Conservation (phyloP, 1,140 invertebrate genomes). For the Apocrypta bakeri region DNA sequence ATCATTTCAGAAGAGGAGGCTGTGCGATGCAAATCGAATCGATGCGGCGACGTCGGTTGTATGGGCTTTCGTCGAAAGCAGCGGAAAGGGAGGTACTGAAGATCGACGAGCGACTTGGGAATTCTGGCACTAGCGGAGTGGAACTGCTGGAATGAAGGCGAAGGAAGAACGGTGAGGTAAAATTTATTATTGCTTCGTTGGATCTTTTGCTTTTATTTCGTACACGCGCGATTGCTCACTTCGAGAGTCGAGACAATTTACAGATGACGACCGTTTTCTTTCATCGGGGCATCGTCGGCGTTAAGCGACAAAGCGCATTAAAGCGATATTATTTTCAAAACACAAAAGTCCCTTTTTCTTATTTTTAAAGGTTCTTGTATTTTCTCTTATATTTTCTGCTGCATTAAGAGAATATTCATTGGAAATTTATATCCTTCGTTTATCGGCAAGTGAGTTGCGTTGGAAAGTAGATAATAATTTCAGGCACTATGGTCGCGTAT, state of each 20-base stretch:
- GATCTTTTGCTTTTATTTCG: not conserved
- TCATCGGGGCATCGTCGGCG: too few species aligned
- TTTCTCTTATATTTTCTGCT: too few species aligned
- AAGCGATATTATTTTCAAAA: too few species aligned
- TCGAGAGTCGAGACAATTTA: not conserved
- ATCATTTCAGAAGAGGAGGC: not conserved
- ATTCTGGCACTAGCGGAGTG: not conserved
- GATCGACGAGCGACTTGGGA: constrained; percentile 4
- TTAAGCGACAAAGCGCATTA: too few species aligned
- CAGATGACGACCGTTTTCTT: not conserved
- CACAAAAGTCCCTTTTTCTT: too few species aligned
- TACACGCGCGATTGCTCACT: not conserved
- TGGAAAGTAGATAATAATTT: too few species aligned
- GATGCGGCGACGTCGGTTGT: not conserved
- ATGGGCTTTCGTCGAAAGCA: not conserved
- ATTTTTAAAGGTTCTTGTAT: too few species aligned
- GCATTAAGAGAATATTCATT: too few species aligned
- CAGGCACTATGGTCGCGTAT: too few species aligned
- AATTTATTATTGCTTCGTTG: not conserved
- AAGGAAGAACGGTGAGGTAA: not conserved
- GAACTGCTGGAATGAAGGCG: too few species aligned
- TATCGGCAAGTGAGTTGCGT: too few species aligned
- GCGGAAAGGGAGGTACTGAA: not conserved
- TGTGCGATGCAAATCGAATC: not conserved
- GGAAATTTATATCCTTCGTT: too few species aligned